A percentile compares a stretch with the other conserved stretches of the same genome.
These are phyloP conservation scores for Micrasema minimum DNA, from an alignment of 1,140 invertebrate genomes.

Conservation along the genomic window DNA sequence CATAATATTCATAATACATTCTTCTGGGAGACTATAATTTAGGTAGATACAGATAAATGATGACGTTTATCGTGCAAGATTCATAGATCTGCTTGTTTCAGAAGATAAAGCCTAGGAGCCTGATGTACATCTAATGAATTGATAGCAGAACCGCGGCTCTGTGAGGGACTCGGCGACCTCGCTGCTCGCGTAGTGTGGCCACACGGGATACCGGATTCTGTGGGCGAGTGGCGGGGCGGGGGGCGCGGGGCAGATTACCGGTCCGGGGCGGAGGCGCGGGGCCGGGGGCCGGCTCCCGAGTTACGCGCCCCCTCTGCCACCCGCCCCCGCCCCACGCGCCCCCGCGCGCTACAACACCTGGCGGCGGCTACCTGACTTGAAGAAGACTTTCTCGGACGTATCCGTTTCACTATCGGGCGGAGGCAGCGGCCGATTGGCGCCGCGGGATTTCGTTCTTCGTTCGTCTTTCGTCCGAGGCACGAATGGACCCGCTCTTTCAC, in stretches of 20 bases:
- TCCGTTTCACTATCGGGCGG: conserved; percentile 45
- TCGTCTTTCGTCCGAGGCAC: conserved; percentile 17
- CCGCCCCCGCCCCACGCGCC: conserved; percentile 51
- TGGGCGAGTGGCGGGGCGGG: neutral
- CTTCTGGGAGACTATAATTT: too few relatives aligned
- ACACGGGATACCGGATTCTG: conserved; percentile 21
- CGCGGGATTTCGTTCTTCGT: conserved; percentile 38
- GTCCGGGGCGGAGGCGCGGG: conserved; percentile 20
- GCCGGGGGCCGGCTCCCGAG: conserved; percentile 48
- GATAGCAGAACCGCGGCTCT: too few relatives aligned
- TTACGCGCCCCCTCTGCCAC: conserved; percentile 44
- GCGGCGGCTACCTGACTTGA: conserved; percentile 50
- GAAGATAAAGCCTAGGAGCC: neutral
- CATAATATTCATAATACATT: too few relatives aligned
- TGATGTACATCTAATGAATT: too few relatives aligned
- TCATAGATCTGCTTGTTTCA: neutral
- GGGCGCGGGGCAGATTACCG: conserved; percentile 15
- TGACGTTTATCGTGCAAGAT: too few relatives aligned
- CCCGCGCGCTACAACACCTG: conserved; percentile 57
- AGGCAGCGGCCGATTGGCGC: conserved; percentile 33
- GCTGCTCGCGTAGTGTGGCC: conserved; percentile 8
- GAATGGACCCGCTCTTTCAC: conserved; percentile 15
- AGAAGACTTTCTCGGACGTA: conserved; percentile 34
- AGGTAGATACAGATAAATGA: too few relatives aligned
- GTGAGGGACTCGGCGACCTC: conserved; percentile 2